Percentiles rank a stretch among this genome's conserved stretches.
These are phyloP conservation scores for Aphelenchoides bicaudatus DNA, from an alignment of 2,888 invertebrate genomes.

Conservation along the genomic window DNA sequence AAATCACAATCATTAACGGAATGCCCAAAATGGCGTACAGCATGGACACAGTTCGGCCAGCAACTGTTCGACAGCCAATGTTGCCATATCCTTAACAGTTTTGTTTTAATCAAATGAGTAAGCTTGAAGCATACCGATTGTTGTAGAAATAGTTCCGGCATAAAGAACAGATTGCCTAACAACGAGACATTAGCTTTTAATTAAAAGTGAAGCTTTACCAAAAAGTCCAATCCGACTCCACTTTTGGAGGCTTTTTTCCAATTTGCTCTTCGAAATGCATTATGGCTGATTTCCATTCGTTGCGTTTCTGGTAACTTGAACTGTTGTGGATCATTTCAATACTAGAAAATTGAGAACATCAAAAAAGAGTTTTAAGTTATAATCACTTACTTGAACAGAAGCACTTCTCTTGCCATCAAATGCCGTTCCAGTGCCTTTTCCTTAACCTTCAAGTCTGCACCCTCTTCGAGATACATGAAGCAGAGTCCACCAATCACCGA, in stretches of 20 bases:
- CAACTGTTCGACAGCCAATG: conserved; percentile 80
- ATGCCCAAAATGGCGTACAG: conserved; percentile 88
- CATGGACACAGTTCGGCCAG: conserved; percentile 82
- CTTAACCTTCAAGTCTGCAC: conserved; percentile 46
- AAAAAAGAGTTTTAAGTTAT: neutral
- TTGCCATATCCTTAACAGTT: conserved; percentile 84
- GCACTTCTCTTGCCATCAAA: conserved; percentile 50
- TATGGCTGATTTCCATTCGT: conserved; percentile 53
- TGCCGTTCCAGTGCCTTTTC: conserved; percentile 44
- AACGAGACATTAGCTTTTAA: too few relatives aligned
- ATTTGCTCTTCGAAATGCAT: conserved; percentile 47
- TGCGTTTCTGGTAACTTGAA: conserved; percentile 17
- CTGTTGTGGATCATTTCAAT: conserved; percentile 39
- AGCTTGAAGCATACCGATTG: conserved; percentile 48
- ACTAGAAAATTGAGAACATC: conserved; percentile 17
- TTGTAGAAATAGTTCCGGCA: conserved; percentile 59
- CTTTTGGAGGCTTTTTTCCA: conserved; percentile 29
- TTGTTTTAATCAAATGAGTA: neutral
- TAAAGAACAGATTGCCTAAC: conserved; percentile 57
- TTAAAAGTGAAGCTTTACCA: too few relatives aligned
- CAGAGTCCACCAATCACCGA: conserved; percentile 53
- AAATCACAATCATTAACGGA: conserved; percentile 84
- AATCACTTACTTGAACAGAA: conserved; percentile 50
- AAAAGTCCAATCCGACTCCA: conserved; percentile 52
- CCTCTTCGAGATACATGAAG: conserved; percentile 54